Base-by-base conservation (phyloP, 2,797 vertebrate species). In the Ctenopoma kingsleyae region DNA sequence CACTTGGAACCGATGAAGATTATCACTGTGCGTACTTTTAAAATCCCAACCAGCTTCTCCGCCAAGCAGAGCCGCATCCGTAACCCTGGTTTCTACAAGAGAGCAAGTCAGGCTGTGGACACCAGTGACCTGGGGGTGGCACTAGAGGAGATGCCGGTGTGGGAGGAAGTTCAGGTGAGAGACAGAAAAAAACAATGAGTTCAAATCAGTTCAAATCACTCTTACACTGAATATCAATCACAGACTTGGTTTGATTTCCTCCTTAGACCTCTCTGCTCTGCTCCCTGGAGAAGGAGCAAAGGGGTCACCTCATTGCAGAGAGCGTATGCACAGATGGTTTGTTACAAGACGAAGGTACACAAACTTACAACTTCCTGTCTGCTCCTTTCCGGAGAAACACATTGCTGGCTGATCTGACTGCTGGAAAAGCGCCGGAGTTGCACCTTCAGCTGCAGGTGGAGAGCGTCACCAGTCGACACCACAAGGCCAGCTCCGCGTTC, bases 401-500 rank as follows among this genome's bases (percentile, higher is more conserved):
- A 0, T 91, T 94, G n/a, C 90, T 99, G 70, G 94, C 94, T 13
- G 96, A 99, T 65, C 77, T 97, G 63, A 89, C 88, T 0, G 73
- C 84, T 27, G 40, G 83, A 3, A 90, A 80, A 51, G 78, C 90
- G 0, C 84, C 85, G 30, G 94, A 95, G 47, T 94, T 99, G 48
- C 94, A 96, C 1, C 92, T 99, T 61, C 96, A 97, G 69, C 94
- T 99, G 62, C 94, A 97, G 66, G 90, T 94, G 3, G 97, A 98
- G 71, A 92, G 95, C 4, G 96, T 98, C 76, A 98, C 95, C 57
- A 95, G 92, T 68, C 94, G 95, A 48, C 95, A 99, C 87, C 96
- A 98, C 86, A 99, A 97, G 90, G 95, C 93, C 72, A 97, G 94
- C 84, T 99, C 97, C 3, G 93, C 93, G 47, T 99, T 99, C 82